Evolutionary conservation across 2,113 vertebrate species (phyloP).

Genomic region (Xyliphius kryptos): DNA sequence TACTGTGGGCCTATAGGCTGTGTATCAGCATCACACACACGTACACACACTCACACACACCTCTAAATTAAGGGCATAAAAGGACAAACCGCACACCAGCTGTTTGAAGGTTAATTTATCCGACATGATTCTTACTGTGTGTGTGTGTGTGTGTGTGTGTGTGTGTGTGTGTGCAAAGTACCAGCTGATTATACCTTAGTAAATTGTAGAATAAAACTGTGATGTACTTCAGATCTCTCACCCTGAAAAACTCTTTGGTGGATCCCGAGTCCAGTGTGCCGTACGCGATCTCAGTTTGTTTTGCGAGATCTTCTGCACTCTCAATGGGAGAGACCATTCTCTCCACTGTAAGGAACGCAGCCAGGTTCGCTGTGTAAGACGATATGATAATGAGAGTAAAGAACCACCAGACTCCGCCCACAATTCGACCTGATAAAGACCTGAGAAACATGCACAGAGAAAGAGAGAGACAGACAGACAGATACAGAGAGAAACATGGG

Average conservation of each 20-base stretch:
- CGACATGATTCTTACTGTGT: background rate
- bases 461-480: constrained; percentile 18
- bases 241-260: constrained; percentile 97
- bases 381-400: constrained; percentile 99
- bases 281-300: constrained; percentile 96
- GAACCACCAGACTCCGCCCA: constrained; percentile 98
- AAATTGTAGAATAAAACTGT: too few relatives aligned
- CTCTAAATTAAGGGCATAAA: background rate
- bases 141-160: constrained; percentile 39
- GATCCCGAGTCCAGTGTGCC: constrained; percentile 94
- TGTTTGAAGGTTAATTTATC: constrained; percentile 3
- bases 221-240: constrained; percentile 48
- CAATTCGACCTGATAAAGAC: constrained; percentile 92
- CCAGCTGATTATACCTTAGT: too few relatives aligned
- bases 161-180: background rate
- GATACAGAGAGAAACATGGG: background rate
- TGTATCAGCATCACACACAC: constrained; percentile 32
- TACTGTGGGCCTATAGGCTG: too few relatives aligned
- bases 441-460: constrained; percentile 52
- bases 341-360: constrained; percentile 96
- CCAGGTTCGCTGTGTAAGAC: constrained; percentile 95
- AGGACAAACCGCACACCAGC: constrained; percentile 19
- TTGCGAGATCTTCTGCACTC: constrained; percentile 92
- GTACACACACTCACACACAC: background rate
- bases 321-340: constrained; percentile 98